Evolutionary conservation across 2,113 vertebrate genomes (phyloP).

Genomic region (Diadophis punctatus): DNA sequence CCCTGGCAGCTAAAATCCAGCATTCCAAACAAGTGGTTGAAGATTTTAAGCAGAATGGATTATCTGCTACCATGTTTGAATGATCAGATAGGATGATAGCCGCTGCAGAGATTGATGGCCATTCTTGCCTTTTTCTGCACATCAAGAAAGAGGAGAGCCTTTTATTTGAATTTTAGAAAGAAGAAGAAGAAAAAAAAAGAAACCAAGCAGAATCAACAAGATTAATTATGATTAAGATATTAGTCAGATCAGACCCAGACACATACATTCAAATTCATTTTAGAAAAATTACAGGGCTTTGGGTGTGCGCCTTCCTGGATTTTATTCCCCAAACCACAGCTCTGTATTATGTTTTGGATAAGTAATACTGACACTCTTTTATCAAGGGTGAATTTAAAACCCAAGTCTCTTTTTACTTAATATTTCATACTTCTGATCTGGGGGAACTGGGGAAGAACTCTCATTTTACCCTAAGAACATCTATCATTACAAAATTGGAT

Average conservation of each 20-base stretch:
- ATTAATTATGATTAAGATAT: not conserved
- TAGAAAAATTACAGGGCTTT: not conserved
- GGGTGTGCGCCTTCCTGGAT: not conserved
- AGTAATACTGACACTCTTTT: not conserved
- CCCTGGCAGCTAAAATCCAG: slow-evolving; percentile 71
- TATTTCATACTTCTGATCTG: not conserved
- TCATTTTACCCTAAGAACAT: not conserved
- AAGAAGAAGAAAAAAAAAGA: not conserved
- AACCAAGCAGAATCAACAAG: not conserved
- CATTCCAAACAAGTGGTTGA: slow-evolving; percentile 72
- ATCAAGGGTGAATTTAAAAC: not conserved
- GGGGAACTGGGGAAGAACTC: not conserved
- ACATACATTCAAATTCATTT: not conserved
- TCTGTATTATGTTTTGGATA: not conserved
- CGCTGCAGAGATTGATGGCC: not conserved
- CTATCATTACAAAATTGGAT: not conserved
- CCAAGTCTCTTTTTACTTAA: not conserved
- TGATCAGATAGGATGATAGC: slow-evolving; percentile 31
- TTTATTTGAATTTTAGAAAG: not conserved
- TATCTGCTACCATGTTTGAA: slow-evolving; percentile 67
- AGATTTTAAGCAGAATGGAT: slow-evolving; percentile 71
- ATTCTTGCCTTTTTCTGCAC: not conserved
- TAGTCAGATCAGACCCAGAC: not conserved
- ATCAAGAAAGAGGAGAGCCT: not conserved
- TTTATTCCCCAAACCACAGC: not conserved